These are phyloP conservation scores for Delia radicum DNA, from an alignment of 1,140 invertebrate species.

Conservation along the genomic window DNA sequence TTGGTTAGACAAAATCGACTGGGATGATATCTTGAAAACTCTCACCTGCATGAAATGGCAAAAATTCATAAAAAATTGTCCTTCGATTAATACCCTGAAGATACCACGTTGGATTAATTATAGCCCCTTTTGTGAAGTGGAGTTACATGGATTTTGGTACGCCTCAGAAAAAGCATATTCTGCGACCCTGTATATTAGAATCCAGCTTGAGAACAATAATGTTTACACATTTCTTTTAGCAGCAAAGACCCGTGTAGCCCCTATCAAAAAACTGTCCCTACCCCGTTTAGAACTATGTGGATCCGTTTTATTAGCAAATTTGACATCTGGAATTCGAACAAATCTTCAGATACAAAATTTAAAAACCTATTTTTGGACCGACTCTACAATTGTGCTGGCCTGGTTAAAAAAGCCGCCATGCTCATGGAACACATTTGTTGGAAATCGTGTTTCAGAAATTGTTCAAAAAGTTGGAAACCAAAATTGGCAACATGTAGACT, in stretches of 20 bases:
- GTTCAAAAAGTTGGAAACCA: background rate
- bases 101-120: background rate
- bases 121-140: background rate
- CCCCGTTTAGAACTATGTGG: background rate
- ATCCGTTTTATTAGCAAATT: background rate
- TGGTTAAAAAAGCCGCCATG: background rate
- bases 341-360: background rate
- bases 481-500: background rate
- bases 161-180: background rate
- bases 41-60: background rate
- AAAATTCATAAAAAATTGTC: background rate
- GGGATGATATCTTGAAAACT: background rate
- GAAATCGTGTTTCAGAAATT: conserved; percentile 6
- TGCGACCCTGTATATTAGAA: background rate
- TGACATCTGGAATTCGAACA: background rate
- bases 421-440: conserved; percentile 8
- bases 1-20: background rate
- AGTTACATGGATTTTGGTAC: background rate
- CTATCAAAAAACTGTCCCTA: background rate
- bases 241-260: background rate
- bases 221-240: background rate
- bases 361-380: background rate
- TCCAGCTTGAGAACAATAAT: background rate
- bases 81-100: background rate
- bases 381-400: background rate